Conservation (phyloP, 2,113 vertebrate species). For the Circaetus cinerascens region DNA sequence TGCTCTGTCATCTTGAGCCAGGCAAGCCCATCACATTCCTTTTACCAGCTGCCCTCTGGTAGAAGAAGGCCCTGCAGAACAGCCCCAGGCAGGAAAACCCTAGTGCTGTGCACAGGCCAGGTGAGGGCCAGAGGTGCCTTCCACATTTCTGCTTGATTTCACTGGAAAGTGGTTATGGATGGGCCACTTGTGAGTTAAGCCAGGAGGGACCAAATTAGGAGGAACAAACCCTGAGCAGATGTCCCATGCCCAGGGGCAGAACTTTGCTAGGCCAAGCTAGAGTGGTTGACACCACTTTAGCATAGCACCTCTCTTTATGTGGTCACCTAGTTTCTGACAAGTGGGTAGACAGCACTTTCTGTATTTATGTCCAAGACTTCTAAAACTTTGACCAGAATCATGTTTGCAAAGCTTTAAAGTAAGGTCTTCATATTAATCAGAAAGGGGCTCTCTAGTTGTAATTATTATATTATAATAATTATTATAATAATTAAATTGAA, state of each 20-base stretch:
- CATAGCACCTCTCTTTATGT: background rate
- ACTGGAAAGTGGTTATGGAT: background rate
- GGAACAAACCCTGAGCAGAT: background rate
- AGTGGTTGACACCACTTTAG: background rate
- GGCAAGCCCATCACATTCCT: background rate
- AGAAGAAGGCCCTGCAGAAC: background rate
- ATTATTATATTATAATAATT: background rate
- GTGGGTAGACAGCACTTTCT: background rate
- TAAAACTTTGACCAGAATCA: background rate
- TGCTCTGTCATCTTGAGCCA: background rate
- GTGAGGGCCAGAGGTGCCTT: background rate
- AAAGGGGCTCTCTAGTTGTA: background rate
- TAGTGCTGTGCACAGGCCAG: background rate
- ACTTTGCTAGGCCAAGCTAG: background rate
- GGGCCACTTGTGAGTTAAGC: background rate
- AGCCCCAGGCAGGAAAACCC: background rate
- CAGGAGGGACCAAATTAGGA: background rate
- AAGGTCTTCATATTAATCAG: background rate
- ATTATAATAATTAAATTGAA: background rate
- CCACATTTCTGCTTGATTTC: background rate
- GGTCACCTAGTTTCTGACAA: background rate
- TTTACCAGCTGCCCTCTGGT: conserved; percentile 23
- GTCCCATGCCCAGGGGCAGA: background rate
- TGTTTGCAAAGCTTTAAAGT: no score
- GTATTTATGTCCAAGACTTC: background rate